Base-by-base conservation (phyloP, 2,113 vertebrate species). In the Protomyctophum bolini region DNA sequence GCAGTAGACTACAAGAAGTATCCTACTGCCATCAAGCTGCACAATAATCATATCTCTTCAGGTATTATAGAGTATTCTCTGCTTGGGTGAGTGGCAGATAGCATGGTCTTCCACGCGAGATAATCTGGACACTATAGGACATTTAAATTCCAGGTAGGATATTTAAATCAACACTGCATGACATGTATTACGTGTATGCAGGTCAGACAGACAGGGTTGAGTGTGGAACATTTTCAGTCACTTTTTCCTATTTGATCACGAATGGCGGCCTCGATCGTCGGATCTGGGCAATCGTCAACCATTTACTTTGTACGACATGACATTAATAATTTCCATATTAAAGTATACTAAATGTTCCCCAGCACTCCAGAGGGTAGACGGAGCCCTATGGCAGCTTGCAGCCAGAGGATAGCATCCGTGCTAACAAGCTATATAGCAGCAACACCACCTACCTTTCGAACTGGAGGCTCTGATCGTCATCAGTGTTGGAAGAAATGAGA, bases 381-480 rank as follows among this genome's bases (percentile, higher is more conserved):
- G 0, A 57, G 21, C 28, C 9, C 11, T 7, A 11, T 28, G 11
- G 28, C 33, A 2, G 11, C 21, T 21, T 21, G 21, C 21, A 48
- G 0, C 2, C 8, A 41, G 33, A 41, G 5, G 3, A 41, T 41
- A 41, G 33, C 33, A 41, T 41, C 5, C 33, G 33, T 41, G 9
- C 15, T 6, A 54, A 4, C 28, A 12, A 58, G 73, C 10, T 50
- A 65, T 67, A 12, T 11, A 66, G n/a, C 48, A 15, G 11, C 46
- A 41, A 15, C 33, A 50, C 58, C 10, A 45, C 61, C 64, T 68
- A 93, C 93, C 92, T 91, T 63, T 93, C 91, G 67, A 74, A 75
- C 62, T 80, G 83, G 46, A 76, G 47, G 47, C 58, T 80, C 67
- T 83, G 21, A 21, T 21, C 80, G 5, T 83, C 73, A 1, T 83